Evolutionary conservation across 2,888 invertebrate species (phyloP).

Genomic region (Chloroclystis v-ata): DNA sequence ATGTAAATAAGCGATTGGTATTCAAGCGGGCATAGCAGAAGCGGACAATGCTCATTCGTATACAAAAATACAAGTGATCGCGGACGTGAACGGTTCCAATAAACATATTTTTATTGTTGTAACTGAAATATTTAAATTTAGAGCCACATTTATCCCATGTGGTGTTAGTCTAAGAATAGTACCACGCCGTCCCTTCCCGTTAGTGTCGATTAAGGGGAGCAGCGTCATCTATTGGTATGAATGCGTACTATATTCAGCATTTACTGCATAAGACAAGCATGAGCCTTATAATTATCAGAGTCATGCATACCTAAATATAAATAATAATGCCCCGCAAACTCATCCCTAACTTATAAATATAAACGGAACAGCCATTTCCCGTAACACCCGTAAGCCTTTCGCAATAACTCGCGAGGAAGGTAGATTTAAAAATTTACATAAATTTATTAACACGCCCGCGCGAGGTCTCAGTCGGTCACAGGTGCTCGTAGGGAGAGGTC

Average conservation of each 20-base stretch:
- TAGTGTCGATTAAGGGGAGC: too few species aligned
- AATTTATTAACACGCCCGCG: slow-evolving; percentile 33
- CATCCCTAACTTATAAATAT: slow-evolving; percentile 3
- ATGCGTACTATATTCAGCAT: too few species aligned
- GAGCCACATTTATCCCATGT: too few species aligned
- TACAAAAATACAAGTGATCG: neutral
- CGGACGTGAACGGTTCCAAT: neutral
- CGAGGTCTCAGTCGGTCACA: slow-evolving; percentile 25
- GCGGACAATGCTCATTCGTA: slow-evolving; percentile 2
- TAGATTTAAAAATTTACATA: slow-evolving; percentile 46
- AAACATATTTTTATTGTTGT: neutral
- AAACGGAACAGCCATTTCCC: slow-evolving; percentile 14
- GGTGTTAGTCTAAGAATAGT: too few species aligned
- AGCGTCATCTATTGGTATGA: too few species aligned
- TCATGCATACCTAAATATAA: too few species aligned
- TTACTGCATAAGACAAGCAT: too few species aligned
- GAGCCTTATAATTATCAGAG: too few species aligned
- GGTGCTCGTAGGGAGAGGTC: slow-evolving; percentile 21
- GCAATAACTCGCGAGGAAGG: slow-evolving; percentile 32
- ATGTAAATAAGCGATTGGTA: slow-evolving; percentile 9
- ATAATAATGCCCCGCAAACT: neutral
- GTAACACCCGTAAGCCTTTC: slow-evolving; percentile 26
- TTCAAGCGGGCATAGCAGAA: slow-evolving; percentile 4
- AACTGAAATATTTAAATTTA: neutral
- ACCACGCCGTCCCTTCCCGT: too few species aligned